Evolutionary conservation across 1,140 invertebrate genomes (phyloP), one percentile per base, ranked within the genome.

Genomic region (Luehdorfia chinensis): DNA sequence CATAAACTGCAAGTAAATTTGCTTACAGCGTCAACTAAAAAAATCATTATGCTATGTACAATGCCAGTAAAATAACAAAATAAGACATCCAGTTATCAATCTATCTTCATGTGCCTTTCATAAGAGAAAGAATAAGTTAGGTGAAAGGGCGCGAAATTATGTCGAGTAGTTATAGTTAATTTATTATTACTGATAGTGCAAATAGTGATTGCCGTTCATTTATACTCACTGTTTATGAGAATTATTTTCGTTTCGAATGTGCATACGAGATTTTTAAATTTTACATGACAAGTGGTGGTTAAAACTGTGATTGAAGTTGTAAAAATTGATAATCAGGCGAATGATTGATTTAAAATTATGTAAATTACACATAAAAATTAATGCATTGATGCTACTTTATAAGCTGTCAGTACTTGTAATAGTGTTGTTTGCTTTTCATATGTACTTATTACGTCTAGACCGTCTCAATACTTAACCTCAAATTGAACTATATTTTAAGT

Each of bases 141-240:
- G 78, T 79, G 81, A 85, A 85, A 85, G 81, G 81, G 81, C 81
- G 81, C 81, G 78, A 85, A 85, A 85, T 78, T 68, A 75, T 59
- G 59, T 67, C 41, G 64, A 70, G 55, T 66, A 64, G 50, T 43
- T 65, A 61, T 32, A 27, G 11, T n/a, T 27, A 27, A n/a, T 27
- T n/a, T 27, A 27, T 9, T 4, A 9, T 27, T 27, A n/a, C n/a
- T n/a, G n/a, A n/a, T n/a, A n/a, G n/a, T n/a, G n/a, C n/a, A n/a
- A n/a, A n/a, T n/a, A n/a, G n/a, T n/a, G n/a, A n/a, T n/a, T n/a
- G n/a, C n/a, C n/a, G n/a, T n/a, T n/a, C n/a, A n/a, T n/a, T n/a
- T n/a, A n/a, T n/a, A n/a, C n/a, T n/a, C n/a, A n/a, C n/a, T n/a
- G n/a, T n/a, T n/a, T n/a, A n/a, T n/a, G n/a, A n/a, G n/a, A n/a